Percentiles rank a stretch among this genome's conserved stretches.
phyloP scores from a whole-genome alignment of 2,113 vertebrate genomes.

The Gavialis gangeticus region DNA sequence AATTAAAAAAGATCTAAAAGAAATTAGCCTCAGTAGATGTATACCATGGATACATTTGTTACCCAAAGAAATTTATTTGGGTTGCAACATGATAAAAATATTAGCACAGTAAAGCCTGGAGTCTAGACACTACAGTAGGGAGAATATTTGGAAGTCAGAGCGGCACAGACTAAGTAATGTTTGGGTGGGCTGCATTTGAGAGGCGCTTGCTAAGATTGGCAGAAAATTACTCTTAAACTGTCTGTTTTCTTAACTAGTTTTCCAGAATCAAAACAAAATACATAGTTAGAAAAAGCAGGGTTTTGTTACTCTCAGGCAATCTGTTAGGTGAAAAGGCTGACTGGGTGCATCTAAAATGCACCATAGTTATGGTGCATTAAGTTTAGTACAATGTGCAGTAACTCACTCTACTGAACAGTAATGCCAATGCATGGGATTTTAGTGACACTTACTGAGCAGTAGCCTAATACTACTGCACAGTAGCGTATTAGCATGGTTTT shows the following conservation, averaged over 20 bases:
- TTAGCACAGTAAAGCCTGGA: background rate
- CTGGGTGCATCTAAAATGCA: background rate
- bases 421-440: no score
- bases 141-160: background rate
- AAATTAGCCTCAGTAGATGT: background rate
- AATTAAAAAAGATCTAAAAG: background rate
- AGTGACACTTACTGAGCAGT: no score
- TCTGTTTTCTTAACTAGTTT: background rate
- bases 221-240: background rate
- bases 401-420: no score
- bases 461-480: no score
- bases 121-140: background rate
- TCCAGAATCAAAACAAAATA: background rate
- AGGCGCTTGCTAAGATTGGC: background rate
- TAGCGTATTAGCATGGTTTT: no score
- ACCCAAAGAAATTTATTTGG: background rate
- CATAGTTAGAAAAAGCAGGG: background rate
- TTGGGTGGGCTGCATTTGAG: background rate
- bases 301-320: background rate
- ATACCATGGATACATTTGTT: background rate
- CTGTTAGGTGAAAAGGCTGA: background rate
- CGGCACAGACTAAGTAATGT: background rate
- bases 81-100: background rate
- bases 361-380: no score
- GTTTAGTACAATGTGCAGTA: no score